Conservation (phyloP, 2,888 invertebrate species). For the Rhagophthalmus giganteus region DNA sequence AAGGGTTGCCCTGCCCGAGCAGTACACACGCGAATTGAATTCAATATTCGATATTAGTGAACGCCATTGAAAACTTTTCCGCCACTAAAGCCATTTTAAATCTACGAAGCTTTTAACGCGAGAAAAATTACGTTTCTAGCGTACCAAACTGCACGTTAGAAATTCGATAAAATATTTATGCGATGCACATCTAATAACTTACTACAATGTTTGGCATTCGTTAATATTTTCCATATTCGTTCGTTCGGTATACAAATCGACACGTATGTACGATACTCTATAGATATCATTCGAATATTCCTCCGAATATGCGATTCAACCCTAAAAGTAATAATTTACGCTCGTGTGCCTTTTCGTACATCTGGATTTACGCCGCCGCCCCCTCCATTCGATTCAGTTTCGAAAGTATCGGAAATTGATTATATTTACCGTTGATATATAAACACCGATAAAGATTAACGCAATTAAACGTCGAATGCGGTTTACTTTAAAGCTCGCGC, state of each 20-base stretch:
- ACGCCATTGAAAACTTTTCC: constrained; percentile 9
- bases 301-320: constrained; percentile 14
- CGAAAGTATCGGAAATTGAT: constrained; percentile 17
- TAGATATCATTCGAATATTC: too few relatives aligned
- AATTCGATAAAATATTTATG: too few relatives aligned
- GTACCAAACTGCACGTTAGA: too few relatives aligned
- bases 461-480: too few relatives aligned
- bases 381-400: constrained; percentile 20
- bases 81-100: constrained; percentile 11
- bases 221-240: too few relatives aligned
- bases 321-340: constrained; percentile 29
- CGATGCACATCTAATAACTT: too few relatives aligned
- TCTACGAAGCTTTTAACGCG: constrained; percentile 13
- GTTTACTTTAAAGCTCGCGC: too few relatives aligned
- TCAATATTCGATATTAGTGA: constrained; percentile 13
- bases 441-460: neutral
- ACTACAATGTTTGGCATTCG: too few relatives aligned
- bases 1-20: neutral
- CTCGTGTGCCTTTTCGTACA: constrained; percentile 25
- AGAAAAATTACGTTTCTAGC: constrained; percentile 6
- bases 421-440: constrained; percentile 6
- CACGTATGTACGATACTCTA: too few relatives aligned
- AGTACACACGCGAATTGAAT: constrained; percentile 2
- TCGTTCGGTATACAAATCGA: too few relatives aligned
- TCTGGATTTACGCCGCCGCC: constrained; percentile 28